phyloP scores from a whole-genome alignment of 2,797 vertebrate genomes.

The Myotis daubentonii region DNA sequence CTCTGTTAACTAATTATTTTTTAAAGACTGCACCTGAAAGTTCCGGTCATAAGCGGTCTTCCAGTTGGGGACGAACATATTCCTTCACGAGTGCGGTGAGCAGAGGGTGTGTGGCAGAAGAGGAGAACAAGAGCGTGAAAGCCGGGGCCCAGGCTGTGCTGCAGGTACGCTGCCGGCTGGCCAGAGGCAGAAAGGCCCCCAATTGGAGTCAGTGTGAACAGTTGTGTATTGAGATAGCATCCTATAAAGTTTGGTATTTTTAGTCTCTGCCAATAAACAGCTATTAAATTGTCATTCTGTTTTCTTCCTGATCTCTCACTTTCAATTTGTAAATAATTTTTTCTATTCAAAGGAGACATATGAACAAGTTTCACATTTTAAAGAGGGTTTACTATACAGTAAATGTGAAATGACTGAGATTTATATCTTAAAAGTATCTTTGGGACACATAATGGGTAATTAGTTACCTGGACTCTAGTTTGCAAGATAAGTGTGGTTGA shows the following conservation, averaged over 20 bases:
- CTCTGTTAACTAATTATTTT: constrained; percentile 70
- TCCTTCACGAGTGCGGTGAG: constrained; percentile 97
- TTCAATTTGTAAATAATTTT: background rate
- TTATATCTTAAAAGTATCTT: constrained; percentile 41
- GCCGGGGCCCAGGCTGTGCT: constrained; percentile 94
- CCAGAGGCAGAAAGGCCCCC: rapidly evolving
- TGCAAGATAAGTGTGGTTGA: background rate
- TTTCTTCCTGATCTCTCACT: background rate
- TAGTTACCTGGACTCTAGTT: constrained; percentile 18
- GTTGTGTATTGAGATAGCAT: background rate
- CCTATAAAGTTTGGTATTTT: background rate
- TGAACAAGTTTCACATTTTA: background rate
- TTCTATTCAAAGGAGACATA: background rate
- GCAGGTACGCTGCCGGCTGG: constrained; percentile 87
- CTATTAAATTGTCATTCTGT: constrained; percentile 1
- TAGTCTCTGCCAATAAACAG: background rate
- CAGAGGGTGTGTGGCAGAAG: constrained; percentile 93
- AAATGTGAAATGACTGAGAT: constrained; percentile 41
- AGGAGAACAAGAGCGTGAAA: constrained; percentile 92
- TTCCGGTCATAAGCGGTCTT: constrained; percentile 93
- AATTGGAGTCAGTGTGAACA: background rate
- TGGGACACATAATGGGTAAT: background rate
- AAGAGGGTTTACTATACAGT: constrained; percentile 12
- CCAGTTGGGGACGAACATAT: constrained; percentile 98
- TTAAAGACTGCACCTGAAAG: constrained; percentile 84